Evolutionary conservation across 2,888 invertebrate genomes (phyloP), one percentile per base, ranked within the genome.

Genomic region (Yponomeuta cagnagella): DNA sequence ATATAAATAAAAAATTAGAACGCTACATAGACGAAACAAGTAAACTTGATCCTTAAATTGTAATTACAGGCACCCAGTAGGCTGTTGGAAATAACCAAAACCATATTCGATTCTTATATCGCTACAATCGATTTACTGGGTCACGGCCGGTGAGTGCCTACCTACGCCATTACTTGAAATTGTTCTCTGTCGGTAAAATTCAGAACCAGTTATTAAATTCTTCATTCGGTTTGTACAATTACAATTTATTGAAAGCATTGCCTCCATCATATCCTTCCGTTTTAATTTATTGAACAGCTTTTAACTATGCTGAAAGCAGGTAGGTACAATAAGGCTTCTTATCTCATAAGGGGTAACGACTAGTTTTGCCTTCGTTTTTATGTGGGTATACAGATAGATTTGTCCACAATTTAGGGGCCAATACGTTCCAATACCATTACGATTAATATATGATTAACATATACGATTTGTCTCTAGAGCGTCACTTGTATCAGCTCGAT

Each of bases 111-210:
- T 58, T 58, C 52, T 58, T 58, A 15, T 15, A 58, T 58, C 52
- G 52, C 15, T 15, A 4, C 52, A 58, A 58, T 15, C 64, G 64
- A 30, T 64, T 75, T 74, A 77, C 75, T 76, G 71, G 76, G 76
- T 77, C 77, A 77, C 64, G 77, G 75, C 73, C 76, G 74, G 72
- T 31, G 68, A 69, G 30, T 69, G 23, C 9, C 12, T 23, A 2
- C n/a, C 52, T 69, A 48, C 52, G 37, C 58, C 64, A 70, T 48
- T 68, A 58, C 52, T 58, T 15, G 52, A 58, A 58, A 58, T 58
- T 58, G 52, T 58, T 58, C 52, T 52, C 74, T 73, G 37, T 74
- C 72, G 73, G 72, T 74, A 72, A 72, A 74, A 75, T 72, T 67
- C 67, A 12, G 15, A 67, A 67, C 67, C 67, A n/a, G 48, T 67